Evolutionary conservation across 2,888 invertebrate species (phyloP).

Genomic region (Fabriciana adippe): DNA sequence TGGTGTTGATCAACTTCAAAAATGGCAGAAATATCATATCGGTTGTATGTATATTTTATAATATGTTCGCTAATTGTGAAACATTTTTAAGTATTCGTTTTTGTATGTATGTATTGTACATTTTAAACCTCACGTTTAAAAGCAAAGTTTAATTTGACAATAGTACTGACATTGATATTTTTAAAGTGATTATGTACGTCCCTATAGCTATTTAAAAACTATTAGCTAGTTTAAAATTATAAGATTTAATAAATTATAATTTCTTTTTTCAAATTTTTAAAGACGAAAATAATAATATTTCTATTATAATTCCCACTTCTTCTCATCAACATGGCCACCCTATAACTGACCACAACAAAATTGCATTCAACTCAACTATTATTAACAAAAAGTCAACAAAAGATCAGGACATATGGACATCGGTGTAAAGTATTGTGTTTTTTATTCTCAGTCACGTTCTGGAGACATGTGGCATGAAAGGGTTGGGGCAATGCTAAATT

Average conservation of each 20-base stretch:
- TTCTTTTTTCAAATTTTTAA: too few species aligned
- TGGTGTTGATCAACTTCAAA: too few species aligned
- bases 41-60: too few species aligned
- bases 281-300: not conserved
- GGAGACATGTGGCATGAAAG: slow-evolving; percentile 41
- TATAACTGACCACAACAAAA: slow-evolving; percentile 52
- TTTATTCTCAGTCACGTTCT: slow-evolving; percentile 51
- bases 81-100: too few species aligned
- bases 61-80: too few species aligned
- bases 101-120: too few species aligned
- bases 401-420: slow-evolving; percentile 60
- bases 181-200: too few species aligned
- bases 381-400: slow-evolving; percentile 53
- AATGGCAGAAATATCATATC: too few species aligned
- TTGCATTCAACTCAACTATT: slow-evolving; percentile 54
- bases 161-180: too few species aligned
- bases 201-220: too few species aligned
- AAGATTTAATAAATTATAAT: not conserved
- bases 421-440: slow-evolving; percentile 49
- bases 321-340: slow-evolving; percentile 44
- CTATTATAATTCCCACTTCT: not conserved
- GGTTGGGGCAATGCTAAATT: slow-evolving; percentile 48
- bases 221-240: not conserved
- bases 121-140: too few species aligned
- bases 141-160: too few species aligned